Evolutionary conservation across 2,797 vertebrate genomes (phyloP), one percentile per base, ranked within the genome.

Genomic region (Acrocephalus scirpaceus): DNA sequence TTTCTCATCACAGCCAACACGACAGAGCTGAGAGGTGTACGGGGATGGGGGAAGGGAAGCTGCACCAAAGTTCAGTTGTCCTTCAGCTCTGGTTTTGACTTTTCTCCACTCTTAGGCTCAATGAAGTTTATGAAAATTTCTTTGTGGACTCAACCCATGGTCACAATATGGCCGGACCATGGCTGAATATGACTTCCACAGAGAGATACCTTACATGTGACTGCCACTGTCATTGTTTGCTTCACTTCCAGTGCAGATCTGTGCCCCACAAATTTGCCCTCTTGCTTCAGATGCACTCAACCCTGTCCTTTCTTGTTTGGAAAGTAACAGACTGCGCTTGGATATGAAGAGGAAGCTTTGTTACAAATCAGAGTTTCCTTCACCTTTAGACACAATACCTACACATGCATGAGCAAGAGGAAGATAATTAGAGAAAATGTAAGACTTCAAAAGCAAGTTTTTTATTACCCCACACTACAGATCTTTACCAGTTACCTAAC

Each of bases 331-430:
- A 26, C 26, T 53, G 30, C 83, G 25, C 16, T 45, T 58, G 61
- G 21, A 53, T 27, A 62, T 45, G 18, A 69, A 64, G 19, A 51
- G 22, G 50, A 89, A 74, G 8, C 17, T 47, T 36, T 8, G 2
- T 58, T 8, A 11, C 5, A 56, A 73, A 56, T 21, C 0, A 6
- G 7, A 11, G 7, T 40, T 80, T 66, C 40, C 27, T 77, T 91
- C 48, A 56, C 13, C 13, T 20, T 66, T 67, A 30, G 36, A 45
- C 16, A 44, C 17, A 74, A 27, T 30, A 36, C 4, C 30, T 80
- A 56, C 42, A 34, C 0, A 2, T 34, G 6, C 16, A 16, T 12
- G 27, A 78, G 8, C 13, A 53, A 0, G 2, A 57, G 22, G 45
- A 74, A 84, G 18, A 48, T 13, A 90, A 58, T 18, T 14, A 74